Base-by-base conservation (phyloP, 2,113 vertebrate species). In the Nothocercus julius region DNA sequence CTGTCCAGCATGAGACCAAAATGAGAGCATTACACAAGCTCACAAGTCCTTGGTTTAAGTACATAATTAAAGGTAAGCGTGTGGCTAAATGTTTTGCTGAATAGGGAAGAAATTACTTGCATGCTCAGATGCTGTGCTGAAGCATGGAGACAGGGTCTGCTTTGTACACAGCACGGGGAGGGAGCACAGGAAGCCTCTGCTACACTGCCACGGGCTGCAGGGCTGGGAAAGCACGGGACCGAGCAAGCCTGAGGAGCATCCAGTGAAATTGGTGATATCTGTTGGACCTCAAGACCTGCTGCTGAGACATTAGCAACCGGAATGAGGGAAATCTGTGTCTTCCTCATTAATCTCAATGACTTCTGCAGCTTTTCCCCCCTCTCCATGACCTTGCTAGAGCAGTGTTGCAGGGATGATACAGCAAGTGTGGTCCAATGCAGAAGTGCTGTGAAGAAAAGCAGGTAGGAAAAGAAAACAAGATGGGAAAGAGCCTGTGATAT, bases 51-150 rank as follows among this genome's bases (percentile, higher is more conserved):
- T 54, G 58, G 69, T 87, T 90, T 96, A 95, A 96, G 92, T 49
- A 82, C 69, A 76, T 96, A 92, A 93, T 96, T 96, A 90, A 93
- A 96, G 80, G 90, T 76, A 93, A 96, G 90, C 83, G 85, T 62
- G 66, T 38, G 74, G 89, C 78, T 89, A 92, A 95, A 80, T 47
- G 88, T 82, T 94, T 67, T 85, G 83, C 92, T 62, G 86, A 79
- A 63, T 7, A 13, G 53, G 40, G 44, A 22, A 66, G 88, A 68
- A 92, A 84, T 90, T 78, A 47, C 69, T 81, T 6, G 12, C 17
- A 6, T 64, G 72, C 93, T 94, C 72, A 53, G 83, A 45, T 78
- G 85, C 82, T 40, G 72, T 19, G 42, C 66, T 79, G 80, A 92
- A 28, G 40, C 80, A 30, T 1, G 2, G 62, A 64, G 38, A 95